Conservation (phyloP, 2,797 vertebrate species). For the Periophthalmus magnuspinnatus region DNA sequence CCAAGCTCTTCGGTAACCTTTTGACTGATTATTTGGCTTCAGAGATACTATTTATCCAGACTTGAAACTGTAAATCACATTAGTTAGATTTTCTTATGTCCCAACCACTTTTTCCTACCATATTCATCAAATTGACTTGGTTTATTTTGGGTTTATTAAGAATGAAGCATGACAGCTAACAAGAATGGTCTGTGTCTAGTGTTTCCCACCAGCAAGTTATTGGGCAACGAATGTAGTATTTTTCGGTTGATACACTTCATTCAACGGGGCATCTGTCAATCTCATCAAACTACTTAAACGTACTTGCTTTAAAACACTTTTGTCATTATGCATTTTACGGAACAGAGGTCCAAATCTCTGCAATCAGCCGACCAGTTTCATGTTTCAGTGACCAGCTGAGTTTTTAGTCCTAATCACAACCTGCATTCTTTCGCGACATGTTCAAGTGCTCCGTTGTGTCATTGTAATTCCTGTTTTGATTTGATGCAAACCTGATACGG, state of each 20-base stretch:
- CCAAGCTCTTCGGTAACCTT: no score
- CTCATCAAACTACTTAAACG: neutral
- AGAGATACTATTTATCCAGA: no score
- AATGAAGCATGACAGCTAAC: neutral
- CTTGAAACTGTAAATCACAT: no score
- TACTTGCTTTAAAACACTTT: neutral
- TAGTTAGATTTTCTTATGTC: neutral
- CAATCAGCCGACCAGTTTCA: slow-evolving; percentile 35
- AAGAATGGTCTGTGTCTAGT: neutral
- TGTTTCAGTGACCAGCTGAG: slow-evolving; percentile 33
- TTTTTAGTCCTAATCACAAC: slow-evolving; percentile 42
- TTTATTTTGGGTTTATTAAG: neutral
- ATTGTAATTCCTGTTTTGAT: slow-evolving; percentile 30
- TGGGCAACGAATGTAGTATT: neutral
- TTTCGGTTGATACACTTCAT: neutral
- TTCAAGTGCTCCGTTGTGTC: slow-evolving; percentile 39
- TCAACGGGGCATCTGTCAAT: neutral
- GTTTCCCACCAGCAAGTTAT: neutral
- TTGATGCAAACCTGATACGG: slow-evolving; percentile 6
- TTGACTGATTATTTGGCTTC: no score
- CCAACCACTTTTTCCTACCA: neutral
- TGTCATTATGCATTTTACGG: slow-evolving; percentile 1
- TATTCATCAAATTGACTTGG: neutral
- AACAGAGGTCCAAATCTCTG: slow-evolving; percentile 18
- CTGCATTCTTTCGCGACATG: slow-evolving; percentile 30